These are phyloP conservation scores for Benthosema pterotum DNA, from an alignment of 2,797 vertebrate species.

Conservation along the genomic window DNA sequence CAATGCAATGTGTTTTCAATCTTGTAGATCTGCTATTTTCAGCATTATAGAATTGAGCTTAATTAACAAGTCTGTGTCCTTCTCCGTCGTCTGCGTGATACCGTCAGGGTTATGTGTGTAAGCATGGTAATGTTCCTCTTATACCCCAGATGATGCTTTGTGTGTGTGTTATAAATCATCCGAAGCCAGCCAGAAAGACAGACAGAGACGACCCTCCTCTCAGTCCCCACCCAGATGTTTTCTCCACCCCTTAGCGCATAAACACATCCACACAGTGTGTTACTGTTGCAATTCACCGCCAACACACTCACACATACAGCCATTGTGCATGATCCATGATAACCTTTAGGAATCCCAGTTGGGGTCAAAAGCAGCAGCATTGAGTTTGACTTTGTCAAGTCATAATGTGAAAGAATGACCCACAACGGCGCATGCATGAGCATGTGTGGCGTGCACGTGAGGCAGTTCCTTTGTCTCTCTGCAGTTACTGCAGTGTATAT, in stretches of 20 bases:
- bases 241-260: conserved; percentile 7
- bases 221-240: conserved; percentile 19
- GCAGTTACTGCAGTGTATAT: conserved; percentile 40
- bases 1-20: too few species aligned
- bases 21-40: too few species aligned
- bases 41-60: too few species aligned
- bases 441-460: conserved; percentile 7
- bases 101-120: conserved; percentile 15
- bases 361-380: conserved; percentile 11
- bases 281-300: background rate
- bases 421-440: background rate
- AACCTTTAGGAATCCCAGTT: conserved; percentile 12
- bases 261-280: background rate
- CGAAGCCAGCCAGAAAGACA: background rate
- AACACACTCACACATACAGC: conserved; percentile 25
- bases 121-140: conserved; percentile 10
- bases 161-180: conserved; percentile 18
- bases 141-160: conserved; percentile 1
- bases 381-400: background rate
- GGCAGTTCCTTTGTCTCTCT: conserved; percentile 58
- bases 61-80: conserved; percentile 12
- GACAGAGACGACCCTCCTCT: conserved; percentile 11
- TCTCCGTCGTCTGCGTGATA: conserved; percentile 9
- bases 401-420: background rate
- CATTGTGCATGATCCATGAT: conserved; percentile 7